Base-by-base conservation (phyloP, 1,140 invertebrate genomes). In the Scylla paramamosain region DNA sequence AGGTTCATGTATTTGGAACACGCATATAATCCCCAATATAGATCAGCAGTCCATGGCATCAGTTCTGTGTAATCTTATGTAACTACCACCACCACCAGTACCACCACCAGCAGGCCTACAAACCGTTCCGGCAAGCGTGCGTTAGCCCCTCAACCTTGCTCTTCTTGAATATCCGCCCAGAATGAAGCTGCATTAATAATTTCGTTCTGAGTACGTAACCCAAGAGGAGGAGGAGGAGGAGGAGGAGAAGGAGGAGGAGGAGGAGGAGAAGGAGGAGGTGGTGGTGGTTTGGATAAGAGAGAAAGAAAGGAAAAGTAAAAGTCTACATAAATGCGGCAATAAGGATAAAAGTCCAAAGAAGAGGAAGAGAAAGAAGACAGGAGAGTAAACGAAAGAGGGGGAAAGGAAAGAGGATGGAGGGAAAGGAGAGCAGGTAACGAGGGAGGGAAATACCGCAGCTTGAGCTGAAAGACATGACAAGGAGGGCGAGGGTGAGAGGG, bases 181-280 rank as follows among this genome's bases (percentile, higher is more conserved):
- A 91, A 91, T 91, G 90, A 91, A 77, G 52, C 20, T 77, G 48
- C 90, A 91, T 91, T 91, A 91, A 91, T 91, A 91, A 91, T 91
- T 91, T 77, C 32, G 90, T 52, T 77, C 52, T 48, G 59, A 77
- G 90, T 91, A 91, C 45, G 90, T 91, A 91, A 91, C 90, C 59
- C 29, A 8, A 32, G 31, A 86, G 45, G 86, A 31, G 31, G 45
- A 46, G 25, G 31, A 87, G 86, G 67, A 77, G 67, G 67, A 77
- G 67, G 67, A n/a, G n/a, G 67, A 77, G 67, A 20, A 77, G 67
- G 67, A 77, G 67, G 67, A 77, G 67, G 67, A 77, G n/a, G 20
- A 25, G 59, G 59, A 67, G 20, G 59, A 10, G 59, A 16, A 67
- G 20, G 59, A 67, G 20, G 20, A 67, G 10, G 59, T n/a, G n/a